Evolutionary conservation across 2,797 vertebrate species (phyloP).

Genomic region (Garrulus glandarius): DNA sequence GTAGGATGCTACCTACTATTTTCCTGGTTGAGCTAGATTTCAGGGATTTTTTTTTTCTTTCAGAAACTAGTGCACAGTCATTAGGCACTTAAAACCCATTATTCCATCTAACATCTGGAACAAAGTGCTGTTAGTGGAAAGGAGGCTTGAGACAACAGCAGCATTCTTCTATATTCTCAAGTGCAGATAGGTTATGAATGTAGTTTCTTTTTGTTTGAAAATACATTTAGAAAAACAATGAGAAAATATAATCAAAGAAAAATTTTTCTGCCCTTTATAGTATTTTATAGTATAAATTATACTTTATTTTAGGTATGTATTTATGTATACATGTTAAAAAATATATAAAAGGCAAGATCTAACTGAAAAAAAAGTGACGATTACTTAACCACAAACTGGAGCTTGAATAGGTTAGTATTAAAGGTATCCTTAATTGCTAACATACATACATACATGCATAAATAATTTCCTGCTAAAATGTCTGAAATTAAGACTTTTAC

Average conservation of each 20-base stretch:
- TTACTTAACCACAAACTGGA: conserved; percentile 16
- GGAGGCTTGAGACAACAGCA: not conserved
- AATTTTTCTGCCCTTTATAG: not conserved
- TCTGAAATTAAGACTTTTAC: conserved; percentile 19
- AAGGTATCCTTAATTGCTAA: conserved; percentile 42
- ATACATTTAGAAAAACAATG: not conserved
- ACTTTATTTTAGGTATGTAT: not conserved
- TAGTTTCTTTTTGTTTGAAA: not conserved
- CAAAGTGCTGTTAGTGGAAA: not conserved
- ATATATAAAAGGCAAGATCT: not conserved
- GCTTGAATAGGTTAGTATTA: conserved; percentile 57
- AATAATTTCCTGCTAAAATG: conserved; percentile 32
- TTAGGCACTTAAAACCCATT: not conserved
- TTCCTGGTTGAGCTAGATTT: not conserved
- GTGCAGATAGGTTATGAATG: not conserved
- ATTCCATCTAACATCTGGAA: not conserved
- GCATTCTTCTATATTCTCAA: not conserved
- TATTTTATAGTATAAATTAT: not conserved
- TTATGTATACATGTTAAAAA: not conserved
- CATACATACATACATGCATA: not conserved
- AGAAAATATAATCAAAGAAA: not conserved
- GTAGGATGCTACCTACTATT: not conserved
- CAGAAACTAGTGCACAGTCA: not conserved
- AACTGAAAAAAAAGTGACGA: conserved; percentile 2
- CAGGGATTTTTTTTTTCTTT: not conserved